Base-by-base conservation (phyloP, 2,888 invertebrate species). In the Eupithecia inturbata region DNA sequence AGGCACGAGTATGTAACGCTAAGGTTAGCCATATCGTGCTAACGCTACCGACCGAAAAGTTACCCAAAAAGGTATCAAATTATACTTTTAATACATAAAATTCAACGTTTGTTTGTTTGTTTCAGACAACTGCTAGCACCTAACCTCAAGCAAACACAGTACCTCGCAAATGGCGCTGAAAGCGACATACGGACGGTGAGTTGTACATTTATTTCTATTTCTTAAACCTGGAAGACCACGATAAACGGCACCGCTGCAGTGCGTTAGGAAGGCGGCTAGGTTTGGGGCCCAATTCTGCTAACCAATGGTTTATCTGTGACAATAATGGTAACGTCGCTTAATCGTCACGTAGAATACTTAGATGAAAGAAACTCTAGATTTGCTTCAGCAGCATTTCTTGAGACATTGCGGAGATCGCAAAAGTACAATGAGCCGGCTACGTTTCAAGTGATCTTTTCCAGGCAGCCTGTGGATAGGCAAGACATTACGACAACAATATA, bases 81-180 rank as follows among this genome's bases (percentile, higher is more conserved):
- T 14, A 62, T 16, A 16, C 14, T 53, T 53, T 16, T 53, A 19
- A 53, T 36, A 39, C 12, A 19, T 31, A 45, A 62, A 57, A 70
- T 62, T 0, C 60, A 39, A 39, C 16, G 19, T 71, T 14, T 26
- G 5, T 63, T 71, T 70, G 41, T 70, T 75, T 78, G 79, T 80
- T 80, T 67, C 96, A 98, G 98, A 91, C 98, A 98, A 97, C 96
- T 98, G 89, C 96, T 98, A 93, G 98, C 98, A 89, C 98, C 98
- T 78, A 98, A 98, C 93, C 96, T 98, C 89, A 96, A 97, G 92
- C 98, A 98, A 95, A 98, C 97, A 88, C 98, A 98, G 92, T 98
- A 97, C 93, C 96, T 98, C 87, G 96, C 96, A 77, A 97, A 97
- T 89, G 98, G 97, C 85, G 98, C 97, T 79, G 97, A 97, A 87